Conservation (phyloP, 2,797 vertebrate genomes). For the Cygnus olor region DNA sequence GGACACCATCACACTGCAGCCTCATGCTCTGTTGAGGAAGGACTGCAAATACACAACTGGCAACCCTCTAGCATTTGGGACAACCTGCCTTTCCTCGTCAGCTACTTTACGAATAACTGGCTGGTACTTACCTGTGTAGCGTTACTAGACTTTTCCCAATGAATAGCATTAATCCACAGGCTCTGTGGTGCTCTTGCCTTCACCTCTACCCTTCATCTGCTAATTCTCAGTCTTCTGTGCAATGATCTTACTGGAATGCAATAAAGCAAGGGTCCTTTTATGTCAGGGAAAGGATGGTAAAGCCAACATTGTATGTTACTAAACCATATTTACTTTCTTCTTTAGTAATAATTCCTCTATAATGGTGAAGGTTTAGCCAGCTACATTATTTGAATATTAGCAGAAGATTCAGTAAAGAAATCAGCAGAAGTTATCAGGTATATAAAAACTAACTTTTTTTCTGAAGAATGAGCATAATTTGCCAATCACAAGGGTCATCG, state of each 20-base stretch:
- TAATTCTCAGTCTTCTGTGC: fast-evolving
- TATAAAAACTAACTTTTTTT: too few species aligned
- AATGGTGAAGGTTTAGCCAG: background rate
- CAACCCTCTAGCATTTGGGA: background rate
- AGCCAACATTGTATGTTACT: background rate
- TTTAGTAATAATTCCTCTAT: background rate
- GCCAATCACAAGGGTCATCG: background rate
- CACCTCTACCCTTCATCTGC: background rate
- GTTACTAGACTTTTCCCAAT: background rate
- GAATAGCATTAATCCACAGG: background rate
- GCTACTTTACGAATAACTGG: background rate
- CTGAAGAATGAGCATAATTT: background rate
- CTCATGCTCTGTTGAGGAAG: background rate
- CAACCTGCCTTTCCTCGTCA: background rate
- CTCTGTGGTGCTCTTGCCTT: background rate
- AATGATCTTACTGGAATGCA: background rate
- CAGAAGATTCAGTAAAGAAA: background rate
- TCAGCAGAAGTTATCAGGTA: background rate
- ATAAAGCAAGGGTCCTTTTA: background rate
- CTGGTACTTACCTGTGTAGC: background rate
- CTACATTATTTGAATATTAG: background rate
- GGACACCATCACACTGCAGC: background rate
- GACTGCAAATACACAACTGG: background rate
- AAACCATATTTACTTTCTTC: background rate
- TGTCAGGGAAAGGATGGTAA: fast-evolving